Base-by-base conservation (phyloP, 1,140 invertebrate species). In the Drosophila ohnishii region DNA sequence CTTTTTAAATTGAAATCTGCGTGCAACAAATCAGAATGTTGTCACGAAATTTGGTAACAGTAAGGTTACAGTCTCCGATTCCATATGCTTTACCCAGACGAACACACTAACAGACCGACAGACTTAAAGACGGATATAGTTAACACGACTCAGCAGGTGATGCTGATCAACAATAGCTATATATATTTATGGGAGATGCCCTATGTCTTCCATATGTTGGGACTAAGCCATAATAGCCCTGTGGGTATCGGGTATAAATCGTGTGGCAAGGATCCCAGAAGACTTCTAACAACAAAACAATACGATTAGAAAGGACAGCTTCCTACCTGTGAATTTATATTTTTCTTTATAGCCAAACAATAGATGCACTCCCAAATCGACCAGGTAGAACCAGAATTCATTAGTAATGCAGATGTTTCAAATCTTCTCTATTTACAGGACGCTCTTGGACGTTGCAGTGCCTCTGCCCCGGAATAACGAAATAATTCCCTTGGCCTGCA, bases 391-490 rank as follows among this genome's bases (percentile, higher is more conserved):
- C 19, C 16, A 8, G 14, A 28, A 32, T 58, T 9, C 22, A 13
- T 35, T 19, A 75, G 47, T 60, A 59, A 51, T 48, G 14, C 9
- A 30, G 48, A 32, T 5, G 9, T 67, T 66, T 19, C 39, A 25
- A 22, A 40, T 40, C 28, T 35, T 30, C 10, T 50, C 35, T 51
- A 8, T 37, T 75, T 79, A 16, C 75, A 86, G 83, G 59, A 73
- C 63, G 5, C 64, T 76, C 16, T 55, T 82, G 61, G 79, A 86
- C 35, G 67, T 70, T 39, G 66, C 78, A 61, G 71, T 82, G 55
- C 78, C 83, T 8, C 48, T 82, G 47, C 53, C 72, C 22, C 50
- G 72, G 19, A 59, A 67, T 63, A 79, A 42, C 28, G 56, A 28
- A 56, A n/a, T 63, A 35, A 51, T 25, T 25, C 13, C 34, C 3